phyloP scores from a whole-genome alignment of 2,113 vertebrate species.

The Dermatemys mawii region DNA sequence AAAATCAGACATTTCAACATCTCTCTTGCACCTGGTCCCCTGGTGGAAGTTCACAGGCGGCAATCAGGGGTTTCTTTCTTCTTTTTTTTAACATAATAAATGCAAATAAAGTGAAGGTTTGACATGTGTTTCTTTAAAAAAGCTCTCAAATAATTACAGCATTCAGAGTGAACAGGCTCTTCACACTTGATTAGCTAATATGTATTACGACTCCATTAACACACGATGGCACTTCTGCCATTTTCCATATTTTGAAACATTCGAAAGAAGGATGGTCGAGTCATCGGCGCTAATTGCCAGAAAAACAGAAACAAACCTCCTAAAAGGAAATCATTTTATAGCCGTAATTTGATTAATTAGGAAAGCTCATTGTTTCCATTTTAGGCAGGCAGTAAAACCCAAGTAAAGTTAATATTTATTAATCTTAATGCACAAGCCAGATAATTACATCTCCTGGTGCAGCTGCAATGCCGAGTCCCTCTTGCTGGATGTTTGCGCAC shows the following conservation, averaged over 20 bases:
- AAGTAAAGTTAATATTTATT: conserved; percentile 79
- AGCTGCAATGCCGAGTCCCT: neutral
- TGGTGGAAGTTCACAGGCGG: neutral
- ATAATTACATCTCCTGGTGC: conserved; percentile 9
- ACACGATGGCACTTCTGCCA: conserved; percentile 64
- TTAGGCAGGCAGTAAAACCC: conserved; percentile 68
- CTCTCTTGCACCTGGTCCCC: neutral
- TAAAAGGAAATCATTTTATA: conserved; percentile 81
- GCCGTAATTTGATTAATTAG: conserved; percentile 82
- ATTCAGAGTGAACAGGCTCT: conserved; percentile 77
- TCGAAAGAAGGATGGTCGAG: conserved; percentile 67
- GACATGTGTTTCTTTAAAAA: conserved; percentile 55
- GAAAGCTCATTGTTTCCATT: conserved; percentile 74
- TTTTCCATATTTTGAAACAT: conserved; percentile 65
- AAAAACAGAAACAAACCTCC: conserved; percentile 76
- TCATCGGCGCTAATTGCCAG: conserved; percentile 81
- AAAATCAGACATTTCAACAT: neutral
- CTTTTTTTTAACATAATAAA: neutral
- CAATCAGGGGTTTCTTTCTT: neutral
- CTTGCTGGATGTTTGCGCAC: conserved; percentile 28
- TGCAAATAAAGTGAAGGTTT: conserved; percentile 38
- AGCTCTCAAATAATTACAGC: conserved; percentile 82
- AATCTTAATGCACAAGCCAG: conserved; percentile 50
- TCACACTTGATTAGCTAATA: conserved; percentile 79
- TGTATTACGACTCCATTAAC: conserved; percentile 77